Base-by-base conservation (phyloP, 2,113 vertebrate species). In the Climacteris rufus region DNA sequence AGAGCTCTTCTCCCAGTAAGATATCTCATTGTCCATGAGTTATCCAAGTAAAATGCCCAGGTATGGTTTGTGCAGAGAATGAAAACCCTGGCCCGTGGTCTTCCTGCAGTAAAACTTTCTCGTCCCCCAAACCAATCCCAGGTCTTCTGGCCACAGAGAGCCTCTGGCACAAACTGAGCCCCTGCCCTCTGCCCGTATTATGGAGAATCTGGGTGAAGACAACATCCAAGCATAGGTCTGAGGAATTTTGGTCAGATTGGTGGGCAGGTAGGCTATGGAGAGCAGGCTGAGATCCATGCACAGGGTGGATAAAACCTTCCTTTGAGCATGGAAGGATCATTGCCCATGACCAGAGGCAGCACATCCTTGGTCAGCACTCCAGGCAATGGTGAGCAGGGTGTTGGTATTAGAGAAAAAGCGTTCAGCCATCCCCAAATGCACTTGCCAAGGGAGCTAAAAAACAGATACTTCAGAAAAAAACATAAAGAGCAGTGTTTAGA, bases 221-320 rank as follows among this genome's bases (percentile, higher is more conserved):
- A 60, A 23, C 9, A 5, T 68, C 42, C 66, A 63, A 50, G 17
- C 37, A 66, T 11, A 65, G 23, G 19, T 19, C 10, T 42, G 47
- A 84, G 35, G 61, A 53, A 13, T 63, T 82, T 37, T 24, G 14
- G 23, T 28, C 1, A 0, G 6, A 6, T 5, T 70, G 19, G 42
- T 59, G 35, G 30, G 47, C 35, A 79, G 16, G 21, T 64, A 60
- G 87, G 23, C 68, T 87, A 50, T 16, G 9, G 40, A 76, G 44
- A 88, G 6, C 16, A 40, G 42, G 52, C 11, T 87, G 64, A 70
- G 23, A 20, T n/a, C 0, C 0, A 6, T 22, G 45, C n/a, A 66
- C 7, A 17, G 25, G 14, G n/a, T 3, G 2, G 30, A 33, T 31
- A 13, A 80, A n/a, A 45, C 23, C 23, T 87, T 82, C 12, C 21